phyloP scores from a whole-genome alignment of 2,888 invertebrate genomes.

The Tridacna crocea region DNA sequence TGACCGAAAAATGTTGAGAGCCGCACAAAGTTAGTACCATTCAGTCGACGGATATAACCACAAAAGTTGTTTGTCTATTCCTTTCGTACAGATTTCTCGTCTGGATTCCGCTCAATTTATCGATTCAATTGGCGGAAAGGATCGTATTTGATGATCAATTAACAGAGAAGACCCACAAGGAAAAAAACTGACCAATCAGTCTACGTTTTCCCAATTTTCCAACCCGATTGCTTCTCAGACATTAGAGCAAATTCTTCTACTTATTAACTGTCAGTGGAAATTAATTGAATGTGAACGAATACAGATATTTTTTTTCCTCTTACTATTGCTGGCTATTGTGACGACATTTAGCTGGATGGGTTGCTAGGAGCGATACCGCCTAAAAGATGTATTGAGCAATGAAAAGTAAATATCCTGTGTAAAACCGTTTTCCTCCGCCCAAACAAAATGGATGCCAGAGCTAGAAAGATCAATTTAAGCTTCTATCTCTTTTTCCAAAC shows the following conservation, averaged over 20 bases:
- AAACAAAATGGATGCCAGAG: no score
- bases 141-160: not conserved
- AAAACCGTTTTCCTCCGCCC: not conserved
- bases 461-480: not conserved
- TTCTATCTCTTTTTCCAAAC: no score
- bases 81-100: not conserved
- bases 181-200: not conserved
- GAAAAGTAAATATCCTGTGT: not conserved
- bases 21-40: no score
- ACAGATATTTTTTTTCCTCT: not conserved
- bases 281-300: not conserved
- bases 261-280: slow-evolving; percentile 4
- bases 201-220: not conserved
- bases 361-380: not conserved
- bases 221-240: slow-evolving; percentile 2
- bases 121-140: not conserved
- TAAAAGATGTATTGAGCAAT: not conserved
- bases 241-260: not conserved
- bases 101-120: not conserved
- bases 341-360: not conserved
- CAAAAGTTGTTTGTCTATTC: no score
- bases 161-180: not conserved
- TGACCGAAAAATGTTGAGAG: no score
- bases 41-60: no score
- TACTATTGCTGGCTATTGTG: not conserved